These are phyloP conservation scores for Arge pagana DNA, from an alignment of 2,888 invertebrate species.

Conservation along the genomic window DNA sequence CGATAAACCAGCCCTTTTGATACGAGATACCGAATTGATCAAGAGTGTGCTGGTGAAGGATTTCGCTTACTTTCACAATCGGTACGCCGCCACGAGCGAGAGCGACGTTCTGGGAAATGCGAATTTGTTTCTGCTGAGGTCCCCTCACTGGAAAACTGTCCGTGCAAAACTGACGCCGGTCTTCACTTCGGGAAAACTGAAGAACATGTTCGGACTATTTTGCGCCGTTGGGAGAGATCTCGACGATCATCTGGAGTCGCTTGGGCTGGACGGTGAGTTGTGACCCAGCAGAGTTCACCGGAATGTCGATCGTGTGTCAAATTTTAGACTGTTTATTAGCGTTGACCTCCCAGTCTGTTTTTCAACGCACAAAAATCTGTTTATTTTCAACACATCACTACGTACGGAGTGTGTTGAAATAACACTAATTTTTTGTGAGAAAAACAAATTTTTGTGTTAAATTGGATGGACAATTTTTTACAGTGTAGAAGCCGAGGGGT, in stretches of 20 bases:
- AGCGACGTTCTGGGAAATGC: slow-evolving; percentile 59
- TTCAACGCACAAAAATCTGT: too few species aligned
- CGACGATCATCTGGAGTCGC: slow-evolving; percentile 47
- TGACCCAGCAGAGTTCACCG: too few species aligned
- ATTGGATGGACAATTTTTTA: too few species aligned
- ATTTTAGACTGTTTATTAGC: too few species aligned
- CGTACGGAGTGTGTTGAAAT: too few species aligned
- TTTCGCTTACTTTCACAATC: slow-evolving; percentile 58
- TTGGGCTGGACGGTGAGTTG: background rate
- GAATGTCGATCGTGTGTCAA: too few species aligned
- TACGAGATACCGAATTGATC: slow-evolving; percentile 57
- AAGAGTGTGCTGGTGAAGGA: slow-evolving; percentile 58
- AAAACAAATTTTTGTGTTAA: too few species aligned
- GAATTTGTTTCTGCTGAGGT: slow-evolving; percentile 61
- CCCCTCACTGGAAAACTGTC: slow-evolving; percentile 61
- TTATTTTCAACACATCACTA: too few species aligned
- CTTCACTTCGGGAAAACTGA: slow-evolving; percentile 62
- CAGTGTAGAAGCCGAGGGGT: too few species aligned
- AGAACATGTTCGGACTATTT: slow-evolving; percentile 61
- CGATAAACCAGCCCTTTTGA: slow-evolving; percentile 58
- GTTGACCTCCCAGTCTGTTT: too few species aligned
- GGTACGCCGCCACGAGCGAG: slow-evolving; percentile 58
- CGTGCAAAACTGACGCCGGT: slow-evolving; percentile 60
- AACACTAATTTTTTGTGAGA: too few species aligned
- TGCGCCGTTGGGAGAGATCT: slow-evolving; percentile 58